A percentile compares a stretch with the other conserved stretches of the same genome.
Evolutionary conservation across 2,113 vertebrate species (phyloP).

Genomic region (Steatornis caripensis): DNA sequence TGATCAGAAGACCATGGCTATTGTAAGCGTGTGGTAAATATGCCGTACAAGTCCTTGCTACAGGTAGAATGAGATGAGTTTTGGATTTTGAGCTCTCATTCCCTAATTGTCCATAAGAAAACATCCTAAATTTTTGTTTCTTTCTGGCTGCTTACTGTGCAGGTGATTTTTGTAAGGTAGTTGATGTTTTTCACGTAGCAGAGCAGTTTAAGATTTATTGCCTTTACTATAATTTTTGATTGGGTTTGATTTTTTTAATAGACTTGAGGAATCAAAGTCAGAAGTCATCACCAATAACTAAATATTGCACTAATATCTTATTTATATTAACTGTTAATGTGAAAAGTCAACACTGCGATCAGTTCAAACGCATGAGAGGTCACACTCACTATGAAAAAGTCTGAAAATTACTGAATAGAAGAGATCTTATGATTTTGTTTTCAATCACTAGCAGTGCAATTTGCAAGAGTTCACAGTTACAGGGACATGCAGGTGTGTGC

Average conservation of each 20-base stretch:
- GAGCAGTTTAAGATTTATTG: neutral
- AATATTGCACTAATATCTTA: neutral
- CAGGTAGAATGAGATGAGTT: neutral
- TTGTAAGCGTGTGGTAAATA: accelerated
- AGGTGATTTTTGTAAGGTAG: neutral
- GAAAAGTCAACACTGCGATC: neutral
- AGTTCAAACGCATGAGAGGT: neutral
- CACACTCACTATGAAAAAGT: neutral
- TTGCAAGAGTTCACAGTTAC: neutral
- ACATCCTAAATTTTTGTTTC: neutral
- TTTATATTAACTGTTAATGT: neutral
- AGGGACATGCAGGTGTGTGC: neutral
- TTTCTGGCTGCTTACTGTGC: accelerated
- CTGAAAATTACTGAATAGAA: neutral
- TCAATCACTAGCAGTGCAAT: neutral
- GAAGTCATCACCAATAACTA: neutral
- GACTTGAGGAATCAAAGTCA: neutral
- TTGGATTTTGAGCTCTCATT: neutral
- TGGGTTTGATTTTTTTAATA: neutral
- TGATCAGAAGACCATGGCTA: neutral
- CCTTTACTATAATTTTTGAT: neutral
- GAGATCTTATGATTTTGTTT: neutral
- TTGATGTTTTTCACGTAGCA: neutral
- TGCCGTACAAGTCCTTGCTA: neutral
- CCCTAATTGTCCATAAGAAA: neutral